Evolutionary conservation across 1,140 invertebrate genomes (phyloP).

Genomic region (Diploscapter pachys): DNA sequence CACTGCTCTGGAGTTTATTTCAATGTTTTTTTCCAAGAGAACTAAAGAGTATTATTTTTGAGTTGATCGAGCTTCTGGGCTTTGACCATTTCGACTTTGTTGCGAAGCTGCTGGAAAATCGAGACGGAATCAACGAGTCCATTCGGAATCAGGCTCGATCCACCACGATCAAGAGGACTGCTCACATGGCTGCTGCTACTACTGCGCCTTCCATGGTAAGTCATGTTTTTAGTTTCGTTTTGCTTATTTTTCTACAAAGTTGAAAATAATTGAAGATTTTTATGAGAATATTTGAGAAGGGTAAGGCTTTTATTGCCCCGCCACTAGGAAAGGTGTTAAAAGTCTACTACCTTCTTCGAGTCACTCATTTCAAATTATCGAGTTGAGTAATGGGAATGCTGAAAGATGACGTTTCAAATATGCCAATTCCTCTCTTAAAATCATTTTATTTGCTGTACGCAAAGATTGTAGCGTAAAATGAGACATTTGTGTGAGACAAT

Average conservation of each 20-base stretch:
- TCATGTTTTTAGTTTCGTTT: no score
- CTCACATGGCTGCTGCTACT: no score
- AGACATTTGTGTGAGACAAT: slow-evolving; percentile 16
- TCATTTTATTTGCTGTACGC: slow-evolving; percentile 4
- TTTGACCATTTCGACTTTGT: slow-evolving; percentile 83
- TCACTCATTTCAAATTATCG: no score
- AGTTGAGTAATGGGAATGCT: no score
- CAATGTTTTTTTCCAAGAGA: slow-evolving; percentile 26
- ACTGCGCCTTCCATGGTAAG: no score
- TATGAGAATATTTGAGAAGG: slow-evolving; percentile 18
- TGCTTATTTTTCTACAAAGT: slow-evolving; percentile 8
- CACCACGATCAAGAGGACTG: not conserved
- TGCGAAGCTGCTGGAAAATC: slow-evolving; percentile 72
- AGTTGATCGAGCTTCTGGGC: slow-evolving; percentile 79
- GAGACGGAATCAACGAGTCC: slow-evolving; percentile 53
- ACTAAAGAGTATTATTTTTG: slow-evolving; percentile 39
- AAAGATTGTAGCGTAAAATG: slow-evolving; percentile 72
- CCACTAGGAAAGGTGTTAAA: no score
- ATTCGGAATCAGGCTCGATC: not conserved
- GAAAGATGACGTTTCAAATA: no score
- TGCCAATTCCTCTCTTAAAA: no score
- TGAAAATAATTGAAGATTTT: slow-evolving; percentile 28
- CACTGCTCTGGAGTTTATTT: slow-evolving; percentile 15
- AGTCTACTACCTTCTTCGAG: no score
- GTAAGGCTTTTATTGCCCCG: not conserved